Evolutionary conservation across 1,140 invertebrate species (phyloP).

Genomic region (Drosophila teissieri): DNA sequence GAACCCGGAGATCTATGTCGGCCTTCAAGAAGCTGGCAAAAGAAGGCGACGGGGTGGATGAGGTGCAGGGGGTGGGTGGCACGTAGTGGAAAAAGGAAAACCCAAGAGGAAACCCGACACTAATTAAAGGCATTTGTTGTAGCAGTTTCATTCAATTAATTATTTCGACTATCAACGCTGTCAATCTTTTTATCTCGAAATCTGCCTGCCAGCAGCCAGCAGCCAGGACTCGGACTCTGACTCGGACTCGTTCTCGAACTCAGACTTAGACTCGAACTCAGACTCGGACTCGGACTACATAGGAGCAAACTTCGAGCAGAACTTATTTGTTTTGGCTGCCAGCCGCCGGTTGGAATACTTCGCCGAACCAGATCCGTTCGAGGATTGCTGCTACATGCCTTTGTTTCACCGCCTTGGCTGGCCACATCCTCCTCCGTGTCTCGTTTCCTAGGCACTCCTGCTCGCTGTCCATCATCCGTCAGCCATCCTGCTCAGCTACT

Average conservation of each 20-base stretch:
- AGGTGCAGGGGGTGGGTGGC: background rate
- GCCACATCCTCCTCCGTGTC: background rate
- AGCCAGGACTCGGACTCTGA: too few relatives aligned
- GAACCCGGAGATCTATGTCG: background rate
- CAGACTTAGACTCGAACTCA: background rate
- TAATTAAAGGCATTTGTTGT: conserved; percentile 81
- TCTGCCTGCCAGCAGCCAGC: conserved; percentile 52
- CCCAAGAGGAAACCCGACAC: conserved; percentile 62
- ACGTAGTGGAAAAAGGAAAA: conserved; percentile 1
- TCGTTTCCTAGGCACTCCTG: conserved; percentile 5
- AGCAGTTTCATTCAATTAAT: conserved; percentile 82
- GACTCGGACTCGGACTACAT: background rate
- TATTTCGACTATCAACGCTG: conserved; percentile 80
- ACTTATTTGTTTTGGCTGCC: conserved; percentile 45
- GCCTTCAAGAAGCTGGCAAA: too few relatives aligned
- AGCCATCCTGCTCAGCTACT: conserved; percentile 21
- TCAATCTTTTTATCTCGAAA: conserved; percentile 80
- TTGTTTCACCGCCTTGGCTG: conserved; percentile 4
- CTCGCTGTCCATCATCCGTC: conserved; percentile 48
- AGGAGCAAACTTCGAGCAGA: conserved; percentile 3
- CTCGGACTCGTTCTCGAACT: background rate
- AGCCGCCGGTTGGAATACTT: background rate
- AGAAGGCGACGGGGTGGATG: too few relatives aligned
- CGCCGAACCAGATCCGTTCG: too few relatives aligned
- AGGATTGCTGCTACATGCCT: conserved; percentile 35